These are phyloP conservation scores for Pollenia angustigena DNA, from an alignment of 2,888 invertebrate genomes.

Conservation along the genomic window DNA sequence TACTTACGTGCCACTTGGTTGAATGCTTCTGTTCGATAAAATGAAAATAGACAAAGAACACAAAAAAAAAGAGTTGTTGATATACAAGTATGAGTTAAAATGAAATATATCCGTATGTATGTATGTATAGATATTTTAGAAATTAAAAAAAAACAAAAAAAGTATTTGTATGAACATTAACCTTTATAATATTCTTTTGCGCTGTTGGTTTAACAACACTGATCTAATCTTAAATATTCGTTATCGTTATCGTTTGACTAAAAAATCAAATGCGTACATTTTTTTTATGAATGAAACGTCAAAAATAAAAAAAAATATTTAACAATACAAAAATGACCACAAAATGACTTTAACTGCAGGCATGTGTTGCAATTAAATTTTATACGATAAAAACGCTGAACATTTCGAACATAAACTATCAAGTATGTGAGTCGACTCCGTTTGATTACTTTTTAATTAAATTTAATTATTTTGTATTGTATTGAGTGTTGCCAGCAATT, in stretches of 20 bases:
- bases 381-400: background rate
- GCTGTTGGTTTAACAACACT: background rate
- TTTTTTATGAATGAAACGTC: slow-evolving; percentile 22
- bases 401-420: slow-evolving; percentile 9
- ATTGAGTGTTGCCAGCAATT: too few relatives aligned
- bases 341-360: slow-evolving; percentile 21
- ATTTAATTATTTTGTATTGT: background rate
- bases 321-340: slow-evolving; percentile 21
- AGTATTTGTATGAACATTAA: background rate
- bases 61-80: background rate
- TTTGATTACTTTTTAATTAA: slow-evolving; percentile 6
- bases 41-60: background rate
- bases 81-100: background rate
- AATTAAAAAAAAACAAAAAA: background rate
- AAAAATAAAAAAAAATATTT: background rate
- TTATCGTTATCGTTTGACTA: background rate
- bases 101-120: background rate
- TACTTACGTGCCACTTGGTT: background rate
- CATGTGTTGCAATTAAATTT: slow-evolving; percentile 23
- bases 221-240: background rate
- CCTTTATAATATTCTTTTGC: background rate
- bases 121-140: too few relatives aligned
- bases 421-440: background rate
- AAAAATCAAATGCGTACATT: background rate
- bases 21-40: slow-evolving; percentile 33